Evolutionary conservation across 2,797 vertebrate species (phyloP), one percentile per base, ranked within the genome.

Genomic region (Neoniphon sammara): DNA sequence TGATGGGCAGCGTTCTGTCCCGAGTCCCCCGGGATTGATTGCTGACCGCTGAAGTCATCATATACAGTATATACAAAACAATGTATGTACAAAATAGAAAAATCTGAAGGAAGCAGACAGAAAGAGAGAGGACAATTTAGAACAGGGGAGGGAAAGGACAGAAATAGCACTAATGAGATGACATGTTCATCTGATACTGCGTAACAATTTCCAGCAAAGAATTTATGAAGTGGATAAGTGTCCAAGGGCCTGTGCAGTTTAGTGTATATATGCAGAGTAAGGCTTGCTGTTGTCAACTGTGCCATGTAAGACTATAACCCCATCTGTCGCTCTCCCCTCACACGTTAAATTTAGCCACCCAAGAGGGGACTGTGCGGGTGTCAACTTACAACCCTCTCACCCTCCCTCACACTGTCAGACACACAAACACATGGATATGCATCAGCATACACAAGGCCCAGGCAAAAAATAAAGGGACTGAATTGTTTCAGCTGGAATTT

Each of bases 61-160:
- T 98, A 96, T 96, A 98, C 95, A 97, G 96, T 97, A 98, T 98
- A 97, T 98, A 98, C 96, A 98, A 97, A 98, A 97, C 94, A 97
- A 95, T 79, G 96, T 97, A 97, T 97, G 96, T 98, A 98, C 96
- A 99, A 98, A 98, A 96, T 96, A 98, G 95, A 99, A 99, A 95
- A 99, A 97, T 95, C 96, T 98, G 92, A 15, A 91, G 88, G 7
- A 73, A 66, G 30, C 68, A 65, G 11, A 68, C 6, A 67, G 3
- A 55, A 17, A 47, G 17, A 7, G 17, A 7, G 4, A 27, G 2
- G 25, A 27, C 25, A 27, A 27, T 27, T 27, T 27, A 27, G 25
- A 27, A 27, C 25, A 27, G 46, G 27, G 14, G 11, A 47, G 23
- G 10, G 0, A 46, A 46, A 49, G 15, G 70, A 0, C 2, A 61